A percentile compares a stretch with the other conserved stretches of the same genome.
Conservation (phyloP, 92 coral and sea anemone genomes). For the Palythoa grandis region DNA sequence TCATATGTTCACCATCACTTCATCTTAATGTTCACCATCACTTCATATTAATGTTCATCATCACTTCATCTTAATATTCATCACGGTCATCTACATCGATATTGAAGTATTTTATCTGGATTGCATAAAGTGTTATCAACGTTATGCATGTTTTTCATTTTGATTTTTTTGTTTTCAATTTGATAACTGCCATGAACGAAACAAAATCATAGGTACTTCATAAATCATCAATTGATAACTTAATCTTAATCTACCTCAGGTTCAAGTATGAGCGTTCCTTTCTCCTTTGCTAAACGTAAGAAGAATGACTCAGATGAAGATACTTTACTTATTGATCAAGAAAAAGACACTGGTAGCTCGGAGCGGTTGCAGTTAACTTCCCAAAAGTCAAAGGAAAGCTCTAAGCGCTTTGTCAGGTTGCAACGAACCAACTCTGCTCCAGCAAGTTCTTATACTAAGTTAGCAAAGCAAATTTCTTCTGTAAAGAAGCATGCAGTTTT, state of each 20-base stretch:
- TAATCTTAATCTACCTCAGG: neutral
- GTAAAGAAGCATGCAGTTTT: neutral
- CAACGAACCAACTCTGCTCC: neutral
- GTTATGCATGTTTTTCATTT: neutral
- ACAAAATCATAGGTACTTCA: too few relatives aligned
- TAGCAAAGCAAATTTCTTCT: neutral
- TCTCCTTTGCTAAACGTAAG: neutral
- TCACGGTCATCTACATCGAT: neutral
- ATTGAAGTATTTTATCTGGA: too few relatives aligned
- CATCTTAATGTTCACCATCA: too few relatives aligned
- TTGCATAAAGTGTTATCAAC: neutral
- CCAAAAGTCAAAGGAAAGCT: neutral
- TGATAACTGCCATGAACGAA: neutral
- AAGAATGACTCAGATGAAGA: neutral
- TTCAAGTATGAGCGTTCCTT: neutral
- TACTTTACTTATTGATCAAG: neutral
- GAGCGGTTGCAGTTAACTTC: too few relatives aligned
- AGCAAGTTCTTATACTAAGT: neutral
- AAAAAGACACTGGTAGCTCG: neutral
- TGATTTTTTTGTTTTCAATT: neutral
- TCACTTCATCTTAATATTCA: too few relatives aligned
- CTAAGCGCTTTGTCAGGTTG: neutral
- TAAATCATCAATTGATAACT: neutral
- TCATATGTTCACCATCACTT: too few relatives aligned
- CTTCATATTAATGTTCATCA: too few relatives aligned